A percentile compares a stretch with the other conserved stretches of the same genome.
phyloP scores from a whole-genome alignment of 2,797 vertebrate genomes.

The Pelochelys cantorii region DNA sequence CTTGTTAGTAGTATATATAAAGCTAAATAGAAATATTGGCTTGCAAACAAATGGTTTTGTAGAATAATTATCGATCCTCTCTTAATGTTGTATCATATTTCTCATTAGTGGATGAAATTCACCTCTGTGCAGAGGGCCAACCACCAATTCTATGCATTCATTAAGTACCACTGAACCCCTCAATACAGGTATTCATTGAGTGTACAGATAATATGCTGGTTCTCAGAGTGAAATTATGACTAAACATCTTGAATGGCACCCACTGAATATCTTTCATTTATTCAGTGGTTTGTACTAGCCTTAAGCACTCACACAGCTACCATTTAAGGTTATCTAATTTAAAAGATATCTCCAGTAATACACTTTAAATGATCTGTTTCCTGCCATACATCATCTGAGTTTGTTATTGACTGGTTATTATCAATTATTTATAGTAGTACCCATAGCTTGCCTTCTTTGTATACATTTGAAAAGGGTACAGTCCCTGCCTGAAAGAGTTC shows the following conservation, averaged over 20 bases:
- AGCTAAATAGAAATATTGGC: conserved; percentile 24
- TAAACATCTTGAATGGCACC: not conserved
- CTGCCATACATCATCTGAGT: not conserved
- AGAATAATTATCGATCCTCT: conserved; percentile 18
- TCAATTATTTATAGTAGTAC: not conserved
- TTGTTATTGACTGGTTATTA: not conserved
- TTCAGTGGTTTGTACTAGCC: not conserved
- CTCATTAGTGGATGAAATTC: not conserved
- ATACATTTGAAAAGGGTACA: not conserved
- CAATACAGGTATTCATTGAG: not conserved
- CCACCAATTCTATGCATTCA: not conserved
- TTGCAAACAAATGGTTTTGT: conserved; percentile 45
- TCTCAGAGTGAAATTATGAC: not conserved
- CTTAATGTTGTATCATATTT: not conserved
- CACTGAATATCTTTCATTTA: not conserved
- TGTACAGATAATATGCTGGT: not conserved
- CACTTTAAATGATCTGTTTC: not conserved
- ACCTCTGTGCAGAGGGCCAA: not conserved
- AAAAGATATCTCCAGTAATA: not conserved
- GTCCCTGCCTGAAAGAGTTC: not conserved
- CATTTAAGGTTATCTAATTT: not conserved
- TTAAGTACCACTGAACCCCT: not conserved
- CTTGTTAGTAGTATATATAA: not conserved
- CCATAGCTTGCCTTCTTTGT: not conserved
- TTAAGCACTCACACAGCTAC: not conserved